Conservation (phyloP, 2,888 invertebrate species). For the Ryuthela nishihirai region DNA sequence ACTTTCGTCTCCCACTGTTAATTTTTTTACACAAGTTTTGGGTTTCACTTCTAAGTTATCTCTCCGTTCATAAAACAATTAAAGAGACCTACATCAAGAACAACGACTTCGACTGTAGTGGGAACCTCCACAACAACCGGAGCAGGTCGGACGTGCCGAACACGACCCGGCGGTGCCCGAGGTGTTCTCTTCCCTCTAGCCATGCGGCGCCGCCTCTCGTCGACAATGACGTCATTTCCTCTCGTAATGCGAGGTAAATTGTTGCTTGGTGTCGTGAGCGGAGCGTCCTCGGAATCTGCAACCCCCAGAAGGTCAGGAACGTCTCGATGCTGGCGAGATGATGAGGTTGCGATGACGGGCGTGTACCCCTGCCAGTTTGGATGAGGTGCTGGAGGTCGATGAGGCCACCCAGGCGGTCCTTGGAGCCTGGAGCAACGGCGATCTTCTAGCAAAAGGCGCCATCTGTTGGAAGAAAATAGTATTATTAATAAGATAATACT, state of each 20-base stretch:
- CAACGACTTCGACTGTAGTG: constrained; percentile 4
- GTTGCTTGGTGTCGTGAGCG: no score
- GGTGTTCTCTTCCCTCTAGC: neutral
- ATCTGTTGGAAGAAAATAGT: neutral
- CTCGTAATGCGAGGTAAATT: constrained; percentile 8
- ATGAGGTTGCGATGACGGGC: neutral
- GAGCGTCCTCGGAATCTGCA: no score
- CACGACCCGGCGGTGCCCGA: neutral
- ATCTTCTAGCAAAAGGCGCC: constrained; percentile 17
- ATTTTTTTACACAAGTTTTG: no score
- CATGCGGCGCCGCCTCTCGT: constrained; percentile 20
- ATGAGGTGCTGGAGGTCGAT: neutral
- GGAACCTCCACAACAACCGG: neutral
- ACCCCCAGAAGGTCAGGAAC: neutral
- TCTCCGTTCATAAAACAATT: no score
- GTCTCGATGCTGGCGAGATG: constrained; percentile 4
- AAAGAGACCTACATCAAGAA: constrained; percentile 12
- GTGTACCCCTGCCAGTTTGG: constrained; percentile 13
- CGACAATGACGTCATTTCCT: constrained; percentile 8
- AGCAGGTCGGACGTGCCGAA: neutral
- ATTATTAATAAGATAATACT: neutral
- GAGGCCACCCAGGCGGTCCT: no score
- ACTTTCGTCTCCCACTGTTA: no score
- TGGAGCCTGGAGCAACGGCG: constrained; percentile 12
- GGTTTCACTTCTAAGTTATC: no score